These are phyloP conservation scores for Phthorimaea operculella DNA, from an alignment of 1,140 invertebrate species.

Conservation along the genomic window DNA sequence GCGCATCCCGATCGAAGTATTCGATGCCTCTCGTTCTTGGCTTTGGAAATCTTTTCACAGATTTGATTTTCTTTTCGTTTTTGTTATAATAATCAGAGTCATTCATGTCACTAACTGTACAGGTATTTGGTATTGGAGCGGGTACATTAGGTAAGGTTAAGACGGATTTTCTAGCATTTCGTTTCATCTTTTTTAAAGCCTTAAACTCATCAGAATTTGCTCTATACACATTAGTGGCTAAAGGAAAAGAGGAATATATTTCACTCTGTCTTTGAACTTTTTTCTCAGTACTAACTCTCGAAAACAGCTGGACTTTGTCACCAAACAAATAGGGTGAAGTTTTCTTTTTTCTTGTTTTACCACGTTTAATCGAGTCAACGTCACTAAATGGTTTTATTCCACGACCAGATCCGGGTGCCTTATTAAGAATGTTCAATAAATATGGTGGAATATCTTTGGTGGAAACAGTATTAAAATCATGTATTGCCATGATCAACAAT, in stretches of 20 bases:
- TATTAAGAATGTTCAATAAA: too few species aligned
- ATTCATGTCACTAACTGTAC: conserved; percentile 54
- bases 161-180: conserved; percentile 50
- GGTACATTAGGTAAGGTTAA: conserved; percentile 43
- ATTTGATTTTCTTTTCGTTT: conserved; percentile 12
- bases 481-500: too few species aligned
- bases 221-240: conserved; percentile 45
- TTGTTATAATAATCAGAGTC: conserved; percentile 41
- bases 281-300: conserved; percentile 35
- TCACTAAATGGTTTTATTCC: too few species aligned
- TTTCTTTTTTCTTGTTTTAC: conserved; percentile 15
- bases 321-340: conserved; percentile 34
- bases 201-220: conserved; percentile 52
- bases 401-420: too few species aligned
- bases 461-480: too few species aligned
- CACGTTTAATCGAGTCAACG: not conserved
- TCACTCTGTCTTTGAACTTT: conserved; percentile 26
- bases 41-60: conserved; percentile 20
- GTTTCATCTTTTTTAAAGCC: conserved; percentile 18
- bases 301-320: conserved; percentile 33
- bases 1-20: conserved; percentile 38
- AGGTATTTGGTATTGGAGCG: conserved; percentile 27
- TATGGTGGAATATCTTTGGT: too few species aligned
- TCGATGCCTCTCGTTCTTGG: conserved; percentile 25
- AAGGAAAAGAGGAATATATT: conserved; percentile 37